Conservation (phyloP, 64 coral and sea anemone genomes). For the Actinia tenebrosa region DNA sequence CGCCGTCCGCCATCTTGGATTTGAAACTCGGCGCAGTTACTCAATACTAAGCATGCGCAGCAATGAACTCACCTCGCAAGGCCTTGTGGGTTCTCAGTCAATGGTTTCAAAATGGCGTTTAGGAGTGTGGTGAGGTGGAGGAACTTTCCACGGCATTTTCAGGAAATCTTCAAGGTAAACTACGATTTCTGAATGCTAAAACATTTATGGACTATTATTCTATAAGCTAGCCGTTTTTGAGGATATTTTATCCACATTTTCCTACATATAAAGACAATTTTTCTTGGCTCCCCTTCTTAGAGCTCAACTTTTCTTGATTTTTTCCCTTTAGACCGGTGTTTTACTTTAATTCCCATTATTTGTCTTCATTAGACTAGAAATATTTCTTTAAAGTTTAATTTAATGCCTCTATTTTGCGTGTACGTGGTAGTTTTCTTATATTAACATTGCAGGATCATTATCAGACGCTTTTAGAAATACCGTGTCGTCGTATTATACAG, state of each 20-base stretch:
- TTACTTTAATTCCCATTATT: neutral
- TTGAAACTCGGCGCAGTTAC: neutral
- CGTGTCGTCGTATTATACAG: neutral
- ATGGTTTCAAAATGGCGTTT: constrained; percentile 91
- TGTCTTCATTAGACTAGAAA: neutral
- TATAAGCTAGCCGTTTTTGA: neutral
- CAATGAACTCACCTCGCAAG: neutral
- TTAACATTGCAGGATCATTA: neutral
- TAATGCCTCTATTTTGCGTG: neutral
- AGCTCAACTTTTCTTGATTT: neutral
- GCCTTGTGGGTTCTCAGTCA: constrained; percentile 14
- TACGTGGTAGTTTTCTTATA: neutral
- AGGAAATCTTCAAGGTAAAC: constrained; percentile 72
- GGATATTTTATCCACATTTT: neutral
- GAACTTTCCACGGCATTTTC: constrained; percentile 66
- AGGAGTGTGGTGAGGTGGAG: constrained; percentile 62
- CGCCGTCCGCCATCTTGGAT: constrained; percentile 12
- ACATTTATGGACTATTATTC: neutral
- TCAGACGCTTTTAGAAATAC: neutral
- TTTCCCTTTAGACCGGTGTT: neutral
- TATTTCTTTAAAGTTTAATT: neutral
- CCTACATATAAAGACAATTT: neutral
- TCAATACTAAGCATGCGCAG: constrained; percentile 5
- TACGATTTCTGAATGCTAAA: neutral
- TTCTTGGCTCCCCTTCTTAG: neutral